A percentile compares a stretch with the other conserved stretches of the same genome.
These are phyloP conservation scores for Calidris pugnax DNA, from an alignment of 2,113 vertebrate species.

Conservation along the genomic window DNA sequence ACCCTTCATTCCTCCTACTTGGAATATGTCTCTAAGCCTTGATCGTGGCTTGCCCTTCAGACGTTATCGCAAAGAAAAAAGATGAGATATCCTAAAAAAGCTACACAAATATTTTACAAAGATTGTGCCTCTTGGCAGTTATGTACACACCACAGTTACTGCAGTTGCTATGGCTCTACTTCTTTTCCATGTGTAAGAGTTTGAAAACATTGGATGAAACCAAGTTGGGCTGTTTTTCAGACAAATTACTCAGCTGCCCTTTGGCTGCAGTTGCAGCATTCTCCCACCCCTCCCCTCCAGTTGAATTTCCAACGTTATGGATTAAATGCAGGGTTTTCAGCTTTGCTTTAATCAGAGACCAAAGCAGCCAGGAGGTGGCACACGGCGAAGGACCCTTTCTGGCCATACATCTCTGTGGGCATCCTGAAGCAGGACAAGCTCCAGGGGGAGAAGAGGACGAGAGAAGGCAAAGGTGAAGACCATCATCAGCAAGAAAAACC, in stretches of 20 bases:
- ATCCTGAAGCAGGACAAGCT: not conserved
- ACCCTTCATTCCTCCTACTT: not conserved
- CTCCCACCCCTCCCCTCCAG: not conserved
- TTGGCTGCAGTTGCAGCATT: slow-evolving; percentile 30
- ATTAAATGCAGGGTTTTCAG: not conserved
- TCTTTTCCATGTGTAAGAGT: not conserved
- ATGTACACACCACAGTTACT: not conserved
- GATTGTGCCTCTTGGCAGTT: not conserved
- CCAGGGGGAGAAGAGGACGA: not conserved
- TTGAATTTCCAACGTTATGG: not conserved
- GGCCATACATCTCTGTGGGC: fast-evolving
- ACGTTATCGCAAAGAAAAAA: not conserved
- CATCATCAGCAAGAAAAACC: not conserved
- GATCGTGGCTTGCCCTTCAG: not conserved
- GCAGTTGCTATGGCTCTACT: slow-evolving; percentile 11
- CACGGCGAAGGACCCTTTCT: not conserved
- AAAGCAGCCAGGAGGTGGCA: not conserved
- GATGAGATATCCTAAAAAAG: not conserved
- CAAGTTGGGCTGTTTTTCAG: slow-evolving; percentile 10
- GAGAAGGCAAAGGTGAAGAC: not conserved
- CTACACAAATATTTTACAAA: not conserved
- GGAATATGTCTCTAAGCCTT: not conserved
- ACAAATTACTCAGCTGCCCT: slow-evolving; percentile 39
- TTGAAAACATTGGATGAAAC: slow-evolving; percentile 10
- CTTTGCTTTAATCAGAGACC: not conserved